Evolutionary conservation across 1,140 invertebrate species (phyloP).

Genomic region (Neoseiulus cucumeris): DNA sequence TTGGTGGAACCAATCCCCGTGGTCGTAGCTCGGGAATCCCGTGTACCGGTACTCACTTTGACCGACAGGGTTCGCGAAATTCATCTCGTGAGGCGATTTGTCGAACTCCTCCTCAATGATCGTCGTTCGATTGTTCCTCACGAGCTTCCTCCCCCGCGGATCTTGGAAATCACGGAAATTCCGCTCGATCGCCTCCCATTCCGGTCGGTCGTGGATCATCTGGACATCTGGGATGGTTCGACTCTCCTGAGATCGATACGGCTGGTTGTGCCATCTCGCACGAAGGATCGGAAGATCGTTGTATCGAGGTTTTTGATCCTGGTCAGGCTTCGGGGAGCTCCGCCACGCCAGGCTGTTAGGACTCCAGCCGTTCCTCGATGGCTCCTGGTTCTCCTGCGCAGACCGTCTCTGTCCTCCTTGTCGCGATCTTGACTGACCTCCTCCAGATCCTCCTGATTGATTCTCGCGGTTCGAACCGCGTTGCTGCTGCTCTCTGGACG

Average conservation of each 20-base stretch:
- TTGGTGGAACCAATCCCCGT: neutral
- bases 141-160: neutral
- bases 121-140: neutral
- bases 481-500: no score
- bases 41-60: conserved; percentile 2
- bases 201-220: neutral
- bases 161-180: neutral
- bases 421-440: neutral
- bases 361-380: no score
- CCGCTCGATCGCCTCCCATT: neutral
- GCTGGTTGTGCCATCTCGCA: neutral
- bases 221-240: neutral
- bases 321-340: no score
- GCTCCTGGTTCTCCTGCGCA: neutral
- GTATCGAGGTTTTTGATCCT: neutral
- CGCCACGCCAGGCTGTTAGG: no score
- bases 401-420: neutral
- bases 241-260: neutral
- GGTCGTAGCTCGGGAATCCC: neutral
- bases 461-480: neutral
- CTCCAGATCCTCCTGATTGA: neutral
- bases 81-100: neutral
- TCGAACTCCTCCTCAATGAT: conserved; percentile 4
- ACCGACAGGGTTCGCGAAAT: neutral
- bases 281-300: neutral